These are phyloP conservation scores for Xiphorhynchus erythropygius DNA, from an alignment of 2,797 vertebrate genomes.

Conservation along the genomic window DNA sequence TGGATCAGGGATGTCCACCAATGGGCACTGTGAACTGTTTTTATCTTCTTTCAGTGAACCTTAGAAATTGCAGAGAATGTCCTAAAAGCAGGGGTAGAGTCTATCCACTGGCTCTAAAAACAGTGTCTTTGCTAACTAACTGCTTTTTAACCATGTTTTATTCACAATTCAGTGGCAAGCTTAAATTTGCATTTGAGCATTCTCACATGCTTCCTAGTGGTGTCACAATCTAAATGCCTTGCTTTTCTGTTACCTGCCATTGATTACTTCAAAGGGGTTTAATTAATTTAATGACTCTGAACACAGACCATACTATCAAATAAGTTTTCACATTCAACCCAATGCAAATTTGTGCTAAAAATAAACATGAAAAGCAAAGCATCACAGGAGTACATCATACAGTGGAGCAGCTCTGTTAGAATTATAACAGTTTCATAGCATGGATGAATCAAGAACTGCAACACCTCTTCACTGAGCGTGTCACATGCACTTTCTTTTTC, in stretches of 20 bases:
- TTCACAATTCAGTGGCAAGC: background rate
- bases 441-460: constrained; percentile 5
- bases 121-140: background rate
- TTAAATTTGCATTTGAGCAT: constrained; percentile 6
- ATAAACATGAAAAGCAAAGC: constrained; percentile 7
- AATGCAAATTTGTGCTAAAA: constrained; percentile 8
- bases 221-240: background rate
- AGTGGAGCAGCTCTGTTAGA: background rate
- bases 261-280: background rate
- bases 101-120: background rate
- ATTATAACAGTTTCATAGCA: background rate
- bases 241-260: background rate
- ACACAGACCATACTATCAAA: background rate
- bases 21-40: background rate
- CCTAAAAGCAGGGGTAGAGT: background rate
- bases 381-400: background rate
- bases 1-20: background rate
- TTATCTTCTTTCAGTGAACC: background rate
- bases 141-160: background rate
- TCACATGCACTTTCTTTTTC: background rate
- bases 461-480: background rate
- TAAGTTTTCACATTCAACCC: background rate
- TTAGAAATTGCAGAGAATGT: background rate
- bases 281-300: background rate
- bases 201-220: background rate